phyloP scores from a whole-genome alignment of 1,140 invertebrate genomes.

The Lycorma delicatula region DNA sequence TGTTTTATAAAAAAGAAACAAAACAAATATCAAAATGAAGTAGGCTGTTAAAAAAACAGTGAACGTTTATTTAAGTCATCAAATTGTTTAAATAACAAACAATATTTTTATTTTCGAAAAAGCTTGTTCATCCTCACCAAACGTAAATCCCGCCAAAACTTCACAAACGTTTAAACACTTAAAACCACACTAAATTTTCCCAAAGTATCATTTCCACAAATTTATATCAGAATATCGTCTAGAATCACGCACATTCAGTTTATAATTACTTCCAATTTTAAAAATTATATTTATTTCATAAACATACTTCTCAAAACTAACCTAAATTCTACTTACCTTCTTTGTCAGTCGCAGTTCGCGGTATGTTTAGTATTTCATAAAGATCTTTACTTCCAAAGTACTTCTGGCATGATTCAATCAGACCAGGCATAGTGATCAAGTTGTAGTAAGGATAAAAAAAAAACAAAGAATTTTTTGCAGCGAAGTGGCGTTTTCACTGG shows the following conservation, averaged over 20 bases:
- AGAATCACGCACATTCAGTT: background rate
- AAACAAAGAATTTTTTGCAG: too few relatives aligned
- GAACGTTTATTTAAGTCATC: too few relatives aligned
- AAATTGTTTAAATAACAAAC: too few relatives aligned
- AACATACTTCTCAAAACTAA: background rate
- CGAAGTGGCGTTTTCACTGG: too few relatives aligned
- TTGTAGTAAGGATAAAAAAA: too few relatives aligned
- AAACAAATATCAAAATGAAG: too few relatives aligned
- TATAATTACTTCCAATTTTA: background rate
- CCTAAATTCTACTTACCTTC: slow-evolving; percentile 45
- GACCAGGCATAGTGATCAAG: slow-evolving; percentile 35
- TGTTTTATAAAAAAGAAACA: too few relatives aligned
- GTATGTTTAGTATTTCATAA: slow-evolving; percentile 61
- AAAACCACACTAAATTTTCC: background rate
- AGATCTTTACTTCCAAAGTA: slow-evolving; percentile 64
- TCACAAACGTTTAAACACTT: background rate
- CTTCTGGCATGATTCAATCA: slow-evolving; percentile 60
- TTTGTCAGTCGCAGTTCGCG: slow-evolving; percentile 55
- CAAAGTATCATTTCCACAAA: background rate
- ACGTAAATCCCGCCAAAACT: too few relatives aligned
- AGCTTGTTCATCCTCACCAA: too few relatives aligned
- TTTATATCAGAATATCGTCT: background rate
- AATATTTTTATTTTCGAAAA: too few relatives aligned
- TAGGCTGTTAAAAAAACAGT: too few relatives aligned
- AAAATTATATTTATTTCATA: background rate